These are phyloP conservation scores for Muscicapa comitata DNA, from an alignment of 2,797 vertebrate species.

Conservation along the genomic window DNA sequence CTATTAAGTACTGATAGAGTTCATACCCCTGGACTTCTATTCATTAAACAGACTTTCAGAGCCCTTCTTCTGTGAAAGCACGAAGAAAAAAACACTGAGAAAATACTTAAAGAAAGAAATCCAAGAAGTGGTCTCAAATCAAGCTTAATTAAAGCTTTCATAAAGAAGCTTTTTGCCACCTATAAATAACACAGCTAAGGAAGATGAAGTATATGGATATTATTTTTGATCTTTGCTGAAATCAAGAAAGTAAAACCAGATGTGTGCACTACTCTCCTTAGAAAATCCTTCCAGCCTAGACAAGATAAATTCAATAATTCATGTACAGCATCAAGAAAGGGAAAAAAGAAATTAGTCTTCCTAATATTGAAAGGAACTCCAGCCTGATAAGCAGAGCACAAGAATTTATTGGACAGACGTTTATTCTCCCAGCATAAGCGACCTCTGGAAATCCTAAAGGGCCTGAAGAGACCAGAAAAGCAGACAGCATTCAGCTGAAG, in stretches of 20 bases:
- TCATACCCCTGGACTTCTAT: not conserved
- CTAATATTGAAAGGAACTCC: not conserved
- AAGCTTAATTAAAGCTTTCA: not conserved
- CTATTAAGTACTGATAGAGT: not conserved
- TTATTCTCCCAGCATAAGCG: not conserved
- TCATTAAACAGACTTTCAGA: conserved; percentile 5
- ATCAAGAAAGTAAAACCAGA: conserved; percentile 18
- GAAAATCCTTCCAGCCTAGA: not conserved
- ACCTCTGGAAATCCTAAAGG: not conserved
- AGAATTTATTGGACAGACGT: not conserved
- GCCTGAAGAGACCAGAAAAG: not conserved
- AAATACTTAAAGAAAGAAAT: not conserved
- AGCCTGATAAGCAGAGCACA: not conserved
- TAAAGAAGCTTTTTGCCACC: not conserved
- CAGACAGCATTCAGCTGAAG: not conserved
- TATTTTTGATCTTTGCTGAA: conserved; percentile 14
- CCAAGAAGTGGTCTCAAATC: conserved; percentile 1
- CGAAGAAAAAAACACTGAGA: not conserved
- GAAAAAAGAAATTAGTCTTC: not conserved
- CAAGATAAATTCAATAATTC: conserved; percentile 38
- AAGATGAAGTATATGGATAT: not conserved
- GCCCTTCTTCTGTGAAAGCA: not conserved
- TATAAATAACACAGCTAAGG: not conserved
- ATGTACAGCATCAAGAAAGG: not conserved
- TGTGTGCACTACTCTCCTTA: not conserved